A percentile compares a stretch with the other conserved stretches of the same genome.
phyloP scores from a whole-genome alignment of 1,140 invertebrate species.

The Bombus confusus region DNA sequence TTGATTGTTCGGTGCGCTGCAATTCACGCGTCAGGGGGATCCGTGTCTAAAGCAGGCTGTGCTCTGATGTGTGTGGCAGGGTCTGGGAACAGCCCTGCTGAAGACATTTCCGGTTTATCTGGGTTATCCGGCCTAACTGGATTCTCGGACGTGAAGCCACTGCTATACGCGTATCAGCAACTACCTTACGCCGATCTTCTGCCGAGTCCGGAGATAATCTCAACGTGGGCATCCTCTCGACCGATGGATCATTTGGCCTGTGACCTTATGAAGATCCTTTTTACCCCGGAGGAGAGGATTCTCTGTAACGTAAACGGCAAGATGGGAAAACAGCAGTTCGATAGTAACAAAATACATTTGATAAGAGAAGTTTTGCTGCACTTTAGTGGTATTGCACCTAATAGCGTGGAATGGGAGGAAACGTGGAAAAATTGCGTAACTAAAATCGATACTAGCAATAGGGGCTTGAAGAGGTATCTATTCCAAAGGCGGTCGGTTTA shows the following conservation, averaged over 20 bases:
- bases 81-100: constrained; percentile 73
- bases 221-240: constrained; percentile 81
- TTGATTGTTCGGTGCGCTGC: constrained; percentile 56
- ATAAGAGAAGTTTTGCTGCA: constrained; percentile 81
- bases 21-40: constrained; percentile 58
- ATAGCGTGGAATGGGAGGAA: constrained; percentile 81
- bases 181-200: constrained; percentile 82
- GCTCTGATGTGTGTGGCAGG: constrained; percentile 76
- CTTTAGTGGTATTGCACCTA: constrained; percentile 79
- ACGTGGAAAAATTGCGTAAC: constrained; percentile 83
- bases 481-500: constrained; percentile 80
- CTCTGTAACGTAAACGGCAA: constrained; percentile 83
- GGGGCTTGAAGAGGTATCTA: constrained; percentile 82
- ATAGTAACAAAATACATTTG: constrained; percentile 81
- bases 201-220: constrained; percentile 80
- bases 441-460: constrained; percentile 83
- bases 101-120: constrained; percentile 78
- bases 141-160: constrained; percentile 74
- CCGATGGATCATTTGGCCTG: constrained; percentile 83
- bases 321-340: constrained; percentile 83
- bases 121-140: constrained; percentile 72
- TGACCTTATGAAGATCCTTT: constrained; percentile 83
- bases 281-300: constrained; percentile 82
- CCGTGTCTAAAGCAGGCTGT: constrained; percentile 70
- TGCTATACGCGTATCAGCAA: constrained; percentile 79